Base-by-base conservation (phyloP, 1,140 invertebrate genomes). In the Drosophila littoralis region DNA sequence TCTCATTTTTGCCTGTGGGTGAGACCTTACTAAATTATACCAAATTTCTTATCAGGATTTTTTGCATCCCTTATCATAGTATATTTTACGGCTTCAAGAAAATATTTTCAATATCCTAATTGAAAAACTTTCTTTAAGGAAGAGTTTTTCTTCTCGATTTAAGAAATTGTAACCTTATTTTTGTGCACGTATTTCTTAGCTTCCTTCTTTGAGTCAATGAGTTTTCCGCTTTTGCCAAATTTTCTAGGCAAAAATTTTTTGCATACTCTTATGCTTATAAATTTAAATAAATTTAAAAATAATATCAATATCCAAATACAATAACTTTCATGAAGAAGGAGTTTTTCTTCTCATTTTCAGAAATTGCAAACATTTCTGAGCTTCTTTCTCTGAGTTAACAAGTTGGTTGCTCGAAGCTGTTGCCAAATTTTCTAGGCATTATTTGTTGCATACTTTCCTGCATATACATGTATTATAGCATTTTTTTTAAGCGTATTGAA, bases 391-490 rank as follows among this genome's bases (percentile, higher is more conserved):
- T 22, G 22, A 17, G 17, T 17, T 1, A 1, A 17, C 17, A 1
- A 17, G 17, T 1, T 17, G 17, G 1, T 17, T 1, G 17, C 22
- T 22, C 0, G 2, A 22, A 22, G 9, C 43, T 6, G 17, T 52
- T 32, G 1, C 42, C 33, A 63, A 45, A 51, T 28, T 28, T 28
- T 28, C 22, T 35, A 46, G 52, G 17, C 43, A 64, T 12, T n/a
- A 13, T 32, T 43, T 48, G 32, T 22, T 48, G 58, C 58, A 60
- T 60, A 46, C 43, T 36, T 48, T 48, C 33, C 10, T 22, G 32
- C 28, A 7, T 40, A 28, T 5, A 28, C 3, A 28, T 28, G 4
- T 0, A 28, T 5, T 28, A 28, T 28, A 28, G 22, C 22, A 28
- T 28, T 5, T 28, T 28, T 28, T 5, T 28, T 4, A 28, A 28